Conservation (phyloP, 1,140 invertebrate genomes). For the Archegozetes longisetosus region DNA sequence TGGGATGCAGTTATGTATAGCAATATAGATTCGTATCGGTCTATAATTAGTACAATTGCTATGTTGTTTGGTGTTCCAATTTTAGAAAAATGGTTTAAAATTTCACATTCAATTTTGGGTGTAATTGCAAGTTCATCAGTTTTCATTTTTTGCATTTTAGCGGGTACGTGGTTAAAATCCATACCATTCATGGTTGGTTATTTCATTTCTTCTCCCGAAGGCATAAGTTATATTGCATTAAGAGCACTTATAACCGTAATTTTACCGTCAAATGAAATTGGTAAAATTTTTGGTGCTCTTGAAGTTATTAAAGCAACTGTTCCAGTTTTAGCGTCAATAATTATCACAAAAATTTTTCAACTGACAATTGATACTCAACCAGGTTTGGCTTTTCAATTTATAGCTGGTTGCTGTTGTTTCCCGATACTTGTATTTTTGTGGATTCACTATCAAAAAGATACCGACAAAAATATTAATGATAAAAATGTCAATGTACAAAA, state of each 20-base stretch:
- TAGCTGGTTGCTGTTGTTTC: too few relatives aligned
- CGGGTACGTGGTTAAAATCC: background rate
- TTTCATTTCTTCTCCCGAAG: background rate
- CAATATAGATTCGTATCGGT: background rate
- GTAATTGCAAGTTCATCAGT: background rate
- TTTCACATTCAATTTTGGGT: background rate
- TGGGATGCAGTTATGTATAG: background rate
- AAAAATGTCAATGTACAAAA: background rate
- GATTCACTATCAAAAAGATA: background rate
- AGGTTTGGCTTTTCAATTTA: background rate
- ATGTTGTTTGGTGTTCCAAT: background rate
- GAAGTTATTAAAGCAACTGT: background rate
- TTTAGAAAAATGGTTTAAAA: background rate
- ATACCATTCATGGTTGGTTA: background rate
- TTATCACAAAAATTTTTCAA: background rate
- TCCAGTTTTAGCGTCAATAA: background rate
- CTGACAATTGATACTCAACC: background rate
- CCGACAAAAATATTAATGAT: background rate
- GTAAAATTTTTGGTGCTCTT: background rate
- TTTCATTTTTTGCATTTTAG: background rate
- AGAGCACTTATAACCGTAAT: background rate
- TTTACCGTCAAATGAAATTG: background rate
- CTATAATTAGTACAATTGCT: background rate
- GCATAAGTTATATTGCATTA: background rate
- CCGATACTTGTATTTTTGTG: background rate